A percentile compares a stretch with the other conserved stretches of the same genome.
Evolutionary conservation across 2,888 invertebrate genomes (phyloP).

Genomic region (Romanomermis culicivorax): DNA sequence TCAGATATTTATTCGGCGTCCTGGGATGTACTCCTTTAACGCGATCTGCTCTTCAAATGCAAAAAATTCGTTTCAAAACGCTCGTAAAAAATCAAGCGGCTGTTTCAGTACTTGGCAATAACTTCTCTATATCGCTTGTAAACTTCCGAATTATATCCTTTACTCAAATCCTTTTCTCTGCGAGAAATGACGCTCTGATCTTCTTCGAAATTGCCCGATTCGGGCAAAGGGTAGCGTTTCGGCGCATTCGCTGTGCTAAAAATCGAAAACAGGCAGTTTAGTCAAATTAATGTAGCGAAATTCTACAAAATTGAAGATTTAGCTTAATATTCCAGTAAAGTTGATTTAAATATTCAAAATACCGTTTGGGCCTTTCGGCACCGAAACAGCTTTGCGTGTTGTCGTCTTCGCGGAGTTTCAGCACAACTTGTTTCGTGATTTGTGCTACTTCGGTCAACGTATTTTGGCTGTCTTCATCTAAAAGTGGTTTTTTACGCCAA

Average conservation of each 20-base stretch:
- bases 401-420: background rate
- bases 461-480: background rate
- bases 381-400: background rate
- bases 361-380: background rate
- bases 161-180: conserved; percentile 4
- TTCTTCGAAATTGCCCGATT: conserved; percentile 7
- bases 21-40: conserved; percentile 42
- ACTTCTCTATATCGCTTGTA: background rate
- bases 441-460: background rate
- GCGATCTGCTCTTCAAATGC: conserved; percentile 3
- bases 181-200: background rate
- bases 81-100: background rate
- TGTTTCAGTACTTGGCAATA: conserved; percentile 5
- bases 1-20: conserved; percentile 65
- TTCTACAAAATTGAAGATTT: background rate
- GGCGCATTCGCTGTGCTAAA: background rate
- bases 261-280: background rate
- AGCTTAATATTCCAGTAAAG: background rate
- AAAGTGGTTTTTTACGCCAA: background rate
- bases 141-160: conserved; percentile 2
- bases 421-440: background rate
- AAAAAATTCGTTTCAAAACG: background rate
- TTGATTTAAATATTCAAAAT: background rate
- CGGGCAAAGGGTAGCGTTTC: background rate
- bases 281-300: background rate